Evolutionary conservation across 2,113 vertebrate species (phyloP).

Genomic region (Urocitellus parryii): DNA sequence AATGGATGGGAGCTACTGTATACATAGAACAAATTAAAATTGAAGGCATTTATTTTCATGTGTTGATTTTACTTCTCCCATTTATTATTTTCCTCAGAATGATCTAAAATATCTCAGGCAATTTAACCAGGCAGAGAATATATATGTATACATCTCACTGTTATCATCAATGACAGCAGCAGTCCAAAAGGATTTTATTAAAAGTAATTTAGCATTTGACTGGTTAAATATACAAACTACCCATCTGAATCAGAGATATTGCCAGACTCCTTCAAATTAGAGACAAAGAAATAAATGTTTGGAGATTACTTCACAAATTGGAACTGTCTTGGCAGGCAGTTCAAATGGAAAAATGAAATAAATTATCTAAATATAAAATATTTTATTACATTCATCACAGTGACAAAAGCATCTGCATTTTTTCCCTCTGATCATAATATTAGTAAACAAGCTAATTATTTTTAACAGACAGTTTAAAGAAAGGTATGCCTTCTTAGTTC

Average conservation of each 20-base stretch:
- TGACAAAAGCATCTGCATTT: slow-evolving; percentile 57
- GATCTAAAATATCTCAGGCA: slow-evolving; percentile 63
- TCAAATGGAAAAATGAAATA: slow-evolving; percentile 67
- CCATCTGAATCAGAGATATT: slow-evolving; percentile 56
- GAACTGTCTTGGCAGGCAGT: slow-evolving; percentile 70
- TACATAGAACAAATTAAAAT: slow-evolving; percentile 60
- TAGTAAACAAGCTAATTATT: slow-evolving; percentile 64
- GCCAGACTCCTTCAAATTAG: slow-evolving; percentile 23
- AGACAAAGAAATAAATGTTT: slow-evolving; percentile 68
- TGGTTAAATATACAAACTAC: slow-evolving; percentile 79
- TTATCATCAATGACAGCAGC: slow-evolving; percentile 48
- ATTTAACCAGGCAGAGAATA: slow-evolving; percentile 64
- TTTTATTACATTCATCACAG: slow-evolving; percentile 55
- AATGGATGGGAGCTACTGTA: neutral
- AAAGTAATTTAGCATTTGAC: slow-evolving; percentile 79
- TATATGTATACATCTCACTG: slow-evolving; percentile 54
- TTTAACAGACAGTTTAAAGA: slow-evolving; percentile 51
- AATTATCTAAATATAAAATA: slow-evolving; percentile 64
- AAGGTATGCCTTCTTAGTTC: neutral
- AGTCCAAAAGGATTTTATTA: slow-evolving; percentile 63
- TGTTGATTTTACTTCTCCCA: slow-evolving; percentile 70
- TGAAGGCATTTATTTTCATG: slow-evolving; percentile 60
- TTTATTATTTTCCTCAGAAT: slow-evolving; percentile 72
- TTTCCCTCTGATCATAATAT: slow-evolving; percentile 20
- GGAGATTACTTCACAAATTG: slow-evolving; percentile 59